These are phyloP conservation scores for Oreochromis spilurus DNA, from an alignment of 2,113 vertebrate species.

Conservation along the genomic window DNA sequence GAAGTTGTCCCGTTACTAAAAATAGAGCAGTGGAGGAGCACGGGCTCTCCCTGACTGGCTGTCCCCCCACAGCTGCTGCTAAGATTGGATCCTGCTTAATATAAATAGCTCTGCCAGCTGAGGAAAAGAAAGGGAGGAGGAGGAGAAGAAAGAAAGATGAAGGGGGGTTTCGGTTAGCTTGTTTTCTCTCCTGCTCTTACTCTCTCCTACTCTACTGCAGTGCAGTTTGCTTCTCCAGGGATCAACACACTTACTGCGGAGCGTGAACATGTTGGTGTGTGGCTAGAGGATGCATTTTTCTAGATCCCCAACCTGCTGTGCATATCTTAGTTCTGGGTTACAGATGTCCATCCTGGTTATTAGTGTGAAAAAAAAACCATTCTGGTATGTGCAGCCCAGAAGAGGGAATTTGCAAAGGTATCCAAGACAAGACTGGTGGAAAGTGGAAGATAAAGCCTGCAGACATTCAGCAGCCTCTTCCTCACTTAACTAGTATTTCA, in stretches of 20 bases:
- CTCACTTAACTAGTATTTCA: neutral
- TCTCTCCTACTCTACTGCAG: conserved; percentile 29
- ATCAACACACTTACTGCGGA: conserved; percentile 6
- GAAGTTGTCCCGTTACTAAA: conserved; percentile 57
- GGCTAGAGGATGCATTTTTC: neutral
- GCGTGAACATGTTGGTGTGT: neutral
- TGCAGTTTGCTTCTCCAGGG: conserved; percentile 11
- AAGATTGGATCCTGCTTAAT: conserved; percentile 71
- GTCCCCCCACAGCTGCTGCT: conserved; percentile 56
- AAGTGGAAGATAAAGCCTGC: neutral
- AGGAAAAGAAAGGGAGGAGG: neutral
- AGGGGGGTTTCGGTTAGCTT: neutral
- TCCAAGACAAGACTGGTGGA: neutral
- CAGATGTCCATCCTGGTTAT: conserved; percentile 15
- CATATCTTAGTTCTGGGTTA: neutral
- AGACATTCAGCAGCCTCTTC: neutral
- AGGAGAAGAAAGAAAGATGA: neutral
- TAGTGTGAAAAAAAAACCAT: neutral
- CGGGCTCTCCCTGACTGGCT: conserved; percentile 66
- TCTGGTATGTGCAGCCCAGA: neutral
- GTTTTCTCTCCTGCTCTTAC: conserved; percentile 6
- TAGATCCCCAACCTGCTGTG: neutral
- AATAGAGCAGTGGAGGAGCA: conserved; percentile 66
- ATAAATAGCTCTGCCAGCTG: conserved; percentile 66
- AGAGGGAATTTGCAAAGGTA: neutral